These are phyloP conservation scores for Dendronephthya gigantea DNA, from an alignment of 64 coral and sea anemone species.

Conservation along the genomic window DNA sequence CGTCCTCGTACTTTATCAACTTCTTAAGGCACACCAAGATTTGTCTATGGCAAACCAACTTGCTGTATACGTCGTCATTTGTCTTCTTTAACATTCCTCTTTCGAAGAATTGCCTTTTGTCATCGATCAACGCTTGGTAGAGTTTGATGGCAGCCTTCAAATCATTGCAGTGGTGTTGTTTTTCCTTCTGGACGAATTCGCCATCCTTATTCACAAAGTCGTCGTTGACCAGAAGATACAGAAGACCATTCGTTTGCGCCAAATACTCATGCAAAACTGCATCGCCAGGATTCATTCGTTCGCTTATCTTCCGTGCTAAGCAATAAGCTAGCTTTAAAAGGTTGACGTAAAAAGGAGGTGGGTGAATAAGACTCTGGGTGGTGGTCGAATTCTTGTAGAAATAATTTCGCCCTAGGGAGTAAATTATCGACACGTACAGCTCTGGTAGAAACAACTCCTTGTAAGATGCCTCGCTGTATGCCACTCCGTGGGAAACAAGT, in stretches of 20 bases:
- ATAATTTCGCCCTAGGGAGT: background rate
- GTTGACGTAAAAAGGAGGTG: background rate
- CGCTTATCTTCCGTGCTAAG: background rate
- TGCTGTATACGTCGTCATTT: background rate
- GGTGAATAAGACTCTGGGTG: too few species aligned
- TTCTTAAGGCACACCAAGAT: background rate
- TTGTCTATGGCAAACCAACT: background rate
- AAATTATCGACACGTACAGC: background rate
- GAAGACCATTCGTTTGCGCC: background rate
- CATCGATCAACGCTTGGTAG: background rate
- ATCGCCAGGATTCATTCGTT: background rate
- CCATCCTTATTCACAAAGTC: background rate
- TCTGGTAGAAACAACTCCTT: background rate
- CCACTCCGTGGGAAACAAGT: background rate
- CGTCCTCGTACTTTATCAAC: background rate
- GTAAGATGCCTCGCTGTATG: background rate
- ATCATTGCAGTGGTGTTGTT: background rate
- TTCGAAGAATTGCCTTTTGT: background rate
- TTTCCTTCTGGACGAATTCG: background rate
- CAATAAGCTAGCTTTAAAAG: background rate
- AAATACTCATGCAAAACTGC: background rate
- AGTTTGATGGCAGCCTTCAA: background rate
- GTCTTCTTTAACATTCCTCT: background rate
- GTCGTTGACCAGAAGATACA: background rate
- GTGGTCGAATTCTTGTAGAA: background rate